Conservation (phyloP, 2,113 vertebrate genomes). For the Amphilophus citrinellus region DNA sequence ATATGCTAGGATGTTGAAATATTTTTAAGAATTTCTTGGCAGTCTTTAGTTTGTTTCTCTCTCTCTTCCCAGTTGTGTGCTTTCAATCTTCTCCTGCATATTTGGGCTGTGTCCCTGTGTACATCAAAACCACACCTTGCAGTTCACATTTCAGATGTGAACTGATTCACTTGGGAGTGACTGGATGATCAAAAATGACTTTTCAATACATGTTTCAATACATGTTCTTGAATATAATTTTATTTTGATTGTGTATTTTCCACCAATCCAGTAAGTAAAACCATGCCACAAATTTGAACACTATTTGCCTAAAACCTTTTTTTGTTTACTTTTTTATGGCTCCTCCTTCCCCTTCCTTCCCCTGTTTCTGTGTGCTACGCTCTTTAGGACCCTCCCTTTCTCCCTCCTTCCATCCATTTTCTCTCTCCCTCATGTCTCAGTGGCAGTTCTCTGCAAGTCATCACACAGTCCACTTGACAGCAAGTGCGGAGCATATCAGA, state of each 20-base stretch:
- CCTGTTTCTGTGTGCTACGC: neutral
- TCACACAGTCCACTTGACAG: conserved; percentile 41
- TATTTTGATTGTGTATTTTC: neutral
- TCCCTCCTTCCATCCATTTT: conserved; percentile 5
- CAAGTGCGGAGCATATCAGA: conserved; percentile 9
- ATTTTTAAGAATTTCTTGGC: conserved; percentile 3
- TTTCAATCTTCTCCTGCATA: neutral
- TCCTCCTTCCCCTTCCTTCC: neutral
- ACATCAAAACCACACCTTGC: neutral
- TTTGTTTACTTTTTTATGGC: neutral
- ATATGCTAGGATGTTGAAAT: neutral
- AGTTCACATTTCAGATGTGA: neutral
- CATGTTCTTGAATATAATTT: neutral
- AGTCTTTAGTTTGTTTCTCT: neutral
- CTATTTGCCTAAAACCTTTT: neutral
- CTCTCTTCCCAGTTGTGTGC: neutral
- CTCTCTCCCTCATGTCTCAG: conserved; percentile 28
- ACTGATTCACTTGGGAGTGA: neutral
- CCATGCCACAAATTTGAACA: neutral
- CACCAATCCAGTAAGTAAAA: fast-evolving
- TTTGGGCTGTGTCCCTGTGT: conserved; percentile 14
- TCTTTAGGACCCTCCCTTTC: conserved; percentile 52
- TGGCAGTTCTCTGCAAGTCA: conserved; percentile 21
- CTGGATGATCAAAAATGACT: neutral
- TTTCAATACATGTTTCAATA: neutral